A percentile compares a stretch with the other conserved stretches of the same genome.
Evolutionary conservation across 2,797 vertebrate species (phyloP).

Genomic region (Cynopterus sphinx): DNA sequence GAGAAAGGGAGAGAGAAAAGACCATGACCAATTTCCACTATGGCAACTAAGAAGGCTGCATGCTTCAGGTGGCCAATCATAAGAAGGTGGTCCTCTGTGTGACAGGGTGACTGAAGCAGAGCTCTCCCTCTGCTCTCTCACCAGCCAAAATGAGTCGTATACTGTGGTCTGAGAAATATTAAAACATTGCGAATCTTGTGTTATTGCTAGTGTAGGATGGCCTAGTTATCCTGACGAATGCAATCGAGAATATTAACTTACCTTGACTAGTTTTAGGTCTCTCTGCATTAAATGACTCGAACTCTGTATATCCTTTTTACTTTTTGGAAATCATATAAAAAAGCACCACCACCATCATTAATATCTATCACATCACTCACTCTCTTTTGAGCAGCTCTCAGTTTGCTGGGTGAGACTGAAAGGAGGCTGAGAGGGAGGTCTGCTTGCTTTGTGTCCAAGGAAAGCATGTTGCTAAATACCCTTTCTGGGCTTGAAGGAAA

Average conservation of each 20-base stretch:
- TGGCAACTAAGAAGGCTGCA: not conserved
- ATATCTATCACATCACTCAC: not conserved
- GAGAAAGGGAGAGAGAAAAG: not conserved
- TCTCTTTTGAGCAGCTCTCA: not conserved
- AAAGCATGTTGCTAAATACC: not conserved
- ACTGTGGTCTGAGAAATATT: not conserved
- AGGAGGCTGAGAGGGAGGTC: not conserved
- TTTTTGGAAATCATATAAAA: not conserved
- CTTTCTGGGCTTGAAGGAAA: conserved; percentile 31
- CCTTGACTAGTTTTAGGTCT: not conserved
- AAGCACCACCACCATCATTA: not conserved
- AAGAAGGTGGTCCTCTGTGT: not conserved
- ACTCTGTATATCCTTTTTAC: not conserved
- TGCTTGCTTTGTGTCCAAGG: not conserved
- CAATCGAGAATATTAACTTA: not conserved
- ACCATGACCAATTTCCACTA: not conserved
- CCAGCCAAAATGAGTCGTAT: not conserved
- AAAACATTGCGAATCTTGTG: not conserved
- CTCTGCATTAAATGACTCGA: not conserved
- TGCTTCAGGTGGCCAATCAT: not conserved
- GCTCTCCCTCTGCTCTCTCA: not conserved
- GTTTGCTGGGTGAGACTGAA: not conserved
- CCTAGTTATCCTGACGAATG: not conserved
- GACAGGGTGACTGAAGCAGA: not conserved
- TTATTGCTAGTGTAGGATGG: not conserved